Conservation (phyloP, 2,888 invertebrate genomes). For the Camptogramma bilineatum region DNA sequence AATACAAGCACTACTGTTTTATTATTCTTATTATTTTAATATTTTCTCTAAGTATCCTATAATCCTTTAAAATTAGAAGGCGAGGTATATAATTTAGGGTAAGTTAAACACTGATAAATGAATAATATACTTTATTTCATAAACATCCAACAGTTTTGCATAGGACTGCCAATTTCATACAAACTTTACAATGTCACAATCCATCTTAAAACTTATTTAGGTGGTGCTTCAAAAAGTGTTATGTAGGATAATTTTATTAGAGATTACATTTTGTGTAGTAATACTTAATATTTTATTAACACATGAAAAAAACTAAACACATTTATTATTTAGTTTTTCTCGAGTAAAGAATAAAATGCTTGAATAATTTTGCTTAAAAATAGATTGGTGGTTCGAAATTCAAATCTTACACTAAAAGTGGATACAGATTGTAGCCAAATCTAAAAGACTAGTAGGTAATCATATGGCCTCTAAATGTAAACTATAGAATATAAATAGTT, state of each 20-base stretch:
- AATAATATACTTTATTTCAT: conserved; percentile 69
- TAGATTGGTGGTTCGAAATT: conserved; percentile 40
- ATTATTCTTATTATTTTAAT: too few species aligned
- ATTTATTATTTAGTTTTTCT: background rate
- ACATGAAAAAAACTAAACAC: background rate
- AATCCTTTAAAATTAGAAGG: too few species aligned
- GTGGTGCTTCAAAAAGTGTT: conserved; percentile 18
- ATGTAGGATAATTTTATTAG: background rate
- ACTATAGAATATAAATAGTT: conserved; percentile 45
- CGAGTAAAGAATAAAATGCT: conserved; percentile 7
- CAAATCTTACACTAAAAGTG: conserved; percentile 29
- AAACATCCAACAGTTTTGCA: conserved; percentile 65
- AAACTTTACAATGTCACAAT: conserved; percentile 51
- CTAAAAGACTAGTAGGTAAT: conserved; percentile 63
- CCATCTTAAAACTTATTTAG: conserved; percentile 34
- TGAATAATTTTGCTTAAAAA: conserved; percentile 20
- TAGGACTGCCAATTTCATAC: conserved; percentile 47
- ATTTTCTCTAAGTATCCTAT: too few species aligned
- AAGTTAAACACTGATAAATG: conserved; percentile 42
- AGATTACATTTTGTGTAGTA: background rate
- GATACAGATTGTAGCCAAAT: conserved; percentile 28
- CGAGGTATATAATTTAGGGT: background rate
- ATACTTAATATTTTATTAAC: conserved; percentile 10
- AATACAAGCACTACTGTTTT: too few species aligned
- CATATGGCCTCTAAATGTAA: conserved; percentile 69